Evolutionary conservation across 1,140 invertebrate genomes (phyloP), one percentile per base, ranked within the genome.

Genomic region (Trichogramma pretiosum): DNA sequence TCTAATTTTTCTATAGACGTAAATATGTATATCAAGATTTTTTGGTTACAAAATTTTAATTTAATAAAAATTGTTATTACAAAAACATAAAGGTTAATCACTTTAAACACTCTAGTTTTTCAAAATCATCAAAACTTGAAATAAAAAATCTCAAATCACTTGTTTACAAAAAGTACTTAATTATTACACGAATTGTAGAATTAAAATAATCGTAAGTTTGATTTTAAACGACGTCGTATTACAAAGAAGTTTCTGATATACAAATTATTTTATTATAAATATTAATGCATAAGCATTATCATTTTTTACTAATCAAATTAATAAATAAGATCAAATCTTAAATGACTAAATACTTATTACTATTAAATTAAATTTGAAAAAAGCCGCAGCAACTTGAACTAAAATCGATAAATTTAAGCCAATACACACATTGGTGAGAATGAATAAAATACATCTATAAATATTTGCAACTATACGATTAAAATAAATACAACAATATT

Each of bases 81-180:
- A 11, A 3, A 17, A 1, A 13, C 13, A 19, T 13, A 42, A 40
- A 40, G 17, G 13, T 19, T 18, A 23, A 13, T 19, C 3, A 45
- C 22, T 46, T 9, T 9, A 32, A 38, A 22, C 17, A 22, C 32
- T 21, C 17, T 5, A 24, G 38, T 30, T 32, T 4, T 11, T 13
- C n/a, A n/a, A n/a, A n/a, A n/a, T n/a, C n/a, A n/a, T n/a, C n/a
- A n/a, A n/a, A n/a, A n/a, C n/a, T n/a, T n/a, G n/a, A n/a, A n/a
- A n/a, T 22, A 17, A 38, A n/a, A 32, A 28, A 14, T 26, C 22
- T 38, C 1, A 33, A 47, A 41, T 41, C 32, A 41, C 38, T 33
- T 48, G 35, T 41, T 30, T 41, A 48, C 38, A 26, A 10, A 9
- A n/a, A 26, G 46, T 41, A 41, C 46, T 41, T 41, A 36, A 16